Evolutionary conservation across 1,140 invertebrate species (phyloP), one percentile per base, ranked within the genome.

Genomic region (Pemphigus obesinymphae): DNA sequence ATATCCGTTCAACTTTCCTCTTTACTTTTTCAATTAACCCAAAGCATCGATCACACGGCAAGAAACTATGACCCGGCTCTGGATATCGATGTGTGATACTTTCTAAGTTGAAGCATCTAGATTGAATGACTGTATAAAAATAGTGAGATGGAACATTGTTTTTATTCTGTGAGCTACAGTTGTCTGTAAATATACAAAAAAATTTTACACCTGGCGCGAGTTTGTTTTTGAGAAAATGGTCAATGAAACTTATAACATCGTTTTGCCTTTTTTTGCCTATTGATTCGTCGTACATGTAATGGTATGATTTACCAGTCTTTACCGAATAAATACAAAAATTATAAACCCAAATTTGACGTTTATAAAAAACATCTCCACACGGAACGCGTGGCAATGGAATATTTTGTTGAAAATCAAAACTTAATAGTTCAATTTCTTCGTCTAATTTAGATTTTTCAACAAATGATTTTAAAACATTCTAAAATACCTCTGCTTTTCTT

Each of bases 91-190:
- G 58, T 31, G 61, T 66, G 31, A 66, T 66, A 37, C 7, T n/a
- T 66, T 37, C 61, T 66, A 66, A 34, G 61, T 66, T 66, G 61
- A 66, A 66, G 2, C 7, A 20, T 7, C n/a, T 66, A 66, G 29
- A 66, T 37, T 37, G 61, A 66, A 26, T 26, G 1, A 84, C 55
- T 82, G 61, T 48, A 37, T 20, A 81, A 0, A 81, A 29, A 61
- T 81, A 81, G 34, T 31, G 78, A 17, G 23, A 34, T 31, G 66
- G 7, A 4, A 5, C 2, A n/a, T 55, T 61, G n/a, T 81, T 81
- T 61, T 81, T 81, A 6, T 81, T 81, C 11, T 81, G 78, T 1
- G 80, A 31, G n/a, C 31, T 58, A 43, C 80, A 82, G 58, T 82
- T 82, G 26, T 82, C 80, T 17, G 61, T 58, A 70, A 66, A 70